Base-by-base conservation (phyloP, 2,888 invertebrate genomes). In the Scelioninae gen. 2 region DNA sequence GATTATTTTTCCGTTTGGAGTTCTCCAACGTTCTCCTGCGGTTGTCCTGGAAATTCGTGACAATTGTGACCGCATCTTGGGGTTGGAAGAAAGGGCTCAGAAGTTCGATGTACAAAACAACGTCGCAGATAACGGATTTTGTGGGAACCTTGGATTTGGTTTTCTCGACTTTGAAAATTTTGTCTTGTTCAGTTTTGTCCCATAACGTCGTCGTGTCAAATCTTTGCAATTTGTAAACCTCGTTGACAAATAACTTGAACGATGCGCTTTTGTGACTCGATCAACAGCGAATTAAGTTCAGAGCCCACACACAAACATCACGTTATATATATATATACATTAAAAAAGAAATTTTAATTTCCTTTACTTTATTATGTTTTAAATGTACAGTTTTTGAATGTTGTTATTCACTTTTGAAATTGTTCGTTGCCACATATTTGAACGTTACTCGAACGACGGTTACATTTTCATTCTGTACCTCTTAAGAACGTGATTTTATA, bases 281-380 rank as follows among this genome's bases (percentile, higher is more conserved):
- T 46, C 39, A 50, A 61, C 39, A 61, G 28, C 37, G 25, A 61
- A 39, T 50, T 43, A 33, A 63, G 63, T 63, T 63, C 52, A 41
- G 41, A 63, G 22, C 52, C 50, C 63, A 48, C 50, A 39, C 18
- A 16, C 16, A 10, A 48, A 33, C 18, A 11, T 41, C 18, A 55
- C 39, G 13, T 43, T 45, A n/a, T n/a, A n/a, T n/a, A n/a, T n/a
- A n/a, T n/a, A n/a, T n/a, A n/a, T n/a, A n/a, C n/a, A n/a, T n/a
- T n/a, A n/a, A n/a, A n/a, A n/a, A n/a, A n/a, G n/a, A n/a, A n/a
- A n/a, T n/a, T n/a, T n/a, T n/a, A n/a, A n/a, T n/a, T n/a, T n/a
- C n/a, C n/a, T n/a, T n/a, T n/a, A n/a, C n/a, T n/a, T 58, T 22
- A 11, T 35, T 48, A 39, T 39, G 28, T 15, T 39, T 61, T 48